Evolutionary conservation across 2,113 vertebrate species (phyloP), one percentile per base, ranked within the genome.

Genomic region (Clarias gariepinus): DNA sequence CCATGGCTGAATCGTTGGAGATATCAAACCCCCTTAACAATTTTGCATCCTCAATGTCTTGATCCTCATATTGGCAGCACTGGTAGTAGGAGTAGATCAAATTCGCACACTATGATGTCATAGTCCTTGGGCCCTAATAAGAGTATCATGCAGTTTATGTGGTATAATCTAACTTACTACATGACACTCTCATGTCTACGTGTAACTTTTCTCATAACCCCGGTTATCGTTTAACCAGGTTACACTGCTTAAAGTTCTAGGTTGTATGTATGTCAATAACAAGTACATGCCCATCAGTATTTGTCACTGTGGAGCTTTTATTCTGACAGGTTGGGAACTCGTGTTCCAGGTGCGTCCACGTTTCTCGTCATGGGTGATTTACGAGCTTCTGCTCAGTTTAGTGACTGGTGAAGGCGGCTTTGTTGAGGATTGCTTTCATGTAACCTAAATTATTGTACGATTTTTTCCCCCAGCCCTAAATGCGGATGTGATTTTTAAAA

Each of bases 261-360:
- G 7, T 28, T 69, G 21, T 55, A 36, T 55, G 4, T 36, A 21
- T n/a, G 52, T 69, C 18, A 79, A 33, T 18, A 3, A 52, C 36
- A 33, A 15, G 19, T 13, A 53, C n/a, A 55, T 28, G 7, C 19
- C 1, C 23, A 66, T 25, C 1, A 25, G 1, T 57, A 78, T 25
- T 28, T 21, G 63, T 55, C 58, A 78, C 1, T 9, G 21, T 13
- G 18, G 74, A 66, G 47, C 84, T 86, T 86, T 86, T 86, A 86
- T 86, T 86, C 69, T 86, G 84, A 80, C 55, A 76, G 41, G 0
- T 13, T 3, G 0, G 18, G 25, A 12, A 78, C 28, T 80, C 73
- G 13, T 36, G 33, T 7, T 21, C 19, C 0, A 21, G 41, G 41
- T 33, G 74, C 30, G 84, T 85, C 6, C 33, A 77, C 36, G 78